phyloP scores from a whole-genome alignment of 2,888 invertebrate genomes.

The Microplitis deprimator region DNA sequence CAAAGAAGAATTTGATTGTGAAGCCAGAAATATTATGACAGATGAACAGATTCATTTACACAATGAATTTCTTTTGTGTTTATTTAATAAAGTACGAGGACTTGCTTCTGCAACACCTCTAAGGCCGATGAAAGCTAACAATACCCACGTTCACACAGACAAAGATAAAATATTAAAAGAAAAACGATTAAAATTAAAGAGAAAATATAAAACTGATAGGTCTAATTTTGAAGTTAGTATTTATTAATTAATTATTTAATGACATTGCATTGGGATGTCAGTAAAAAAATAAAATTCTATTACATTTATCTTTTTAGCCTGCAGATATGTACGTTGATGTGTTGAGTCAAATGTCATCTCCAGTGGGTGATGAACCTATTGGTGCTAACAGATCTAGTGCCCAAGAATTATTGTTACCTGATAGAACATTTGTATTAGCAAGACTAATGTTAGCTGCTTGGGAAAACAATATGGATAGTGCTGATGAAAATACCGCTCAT shows the following conservation, averaged over 20 bases:
- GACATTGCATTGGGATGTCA: neutral
- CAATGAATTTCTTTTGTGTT: conserved; percentile 86
- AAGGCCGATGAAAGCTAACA: conserved; percentile 62
- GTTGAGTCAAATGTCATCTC: conserved; percentile 65
- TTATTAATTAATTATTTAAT: neutral
- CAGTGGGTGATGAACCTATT: conserved; percentile 69
- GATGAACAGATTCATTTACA: conserved; percentile 85
- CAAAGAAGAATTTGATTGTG: conserved; percentile 87
- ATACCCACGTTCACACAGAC: conserved; percentile 66
- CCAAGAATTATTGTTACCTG: conserved; percentile 87
- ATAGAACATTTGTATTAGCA: conserved; percentile 86
- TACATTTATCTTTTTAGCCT: conserved; percentile 57
- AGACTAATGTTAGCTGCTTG: conserved; percentile 89
- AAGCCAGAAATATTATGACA: conserved; percentile 82
- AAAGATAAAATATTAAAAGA: conserved; percentile 69
- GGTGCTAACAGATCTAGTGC: conserved; percentile 76
- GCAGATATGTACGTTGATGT: conserved; percentile 69
- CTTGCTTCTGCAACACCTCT: conserved; percentile 68
- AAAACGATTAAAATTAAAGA: conserved; percentile 66
- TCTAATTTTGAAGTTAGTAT: conserved; percentile 71
- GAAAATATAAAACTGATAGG: conserved; percentile 70
- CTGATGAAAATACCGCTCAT: conserved; percentile 87
- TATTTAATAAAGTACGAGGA: conserved; percentile 82
- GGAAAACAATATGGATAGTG: conserved; percentile 90
- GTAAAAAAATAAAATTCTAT: neutral